Evolutionary conservation across 2,113 vertebrate genomes (phyloP).

Genomic region (Clarias magur): DNA sequence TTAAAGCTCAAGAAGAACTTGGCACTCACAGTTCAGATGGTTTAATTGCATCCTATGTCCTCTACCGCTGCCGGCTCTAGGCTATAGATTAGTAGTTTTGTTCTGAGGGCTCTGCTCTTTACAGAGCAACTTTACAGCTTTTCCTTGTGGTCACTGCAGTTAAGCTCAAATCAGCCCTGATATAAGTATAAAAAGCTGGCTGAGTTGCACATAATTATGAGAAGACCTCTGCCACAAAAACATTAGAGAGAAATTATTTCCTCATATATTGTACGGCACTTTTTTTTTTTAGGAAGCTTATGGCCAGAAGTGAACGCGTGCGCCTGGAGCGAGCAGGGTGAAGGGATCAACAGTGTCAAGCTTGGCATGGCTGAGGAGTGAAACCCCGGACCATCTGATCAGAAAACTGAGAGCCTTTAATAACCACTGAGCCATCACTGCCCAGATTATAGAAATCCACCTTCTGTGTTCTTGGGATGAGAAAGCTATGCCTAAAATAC

Average conservation of each 20-base stretch:
- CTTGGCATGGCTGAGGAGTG: not conserved
- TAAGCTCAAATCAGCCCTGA: not conserved
- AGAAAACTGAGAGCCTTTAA: not conserved
- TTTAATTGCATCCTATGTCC: not conserved
- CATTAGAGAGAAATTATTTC: not conserved
- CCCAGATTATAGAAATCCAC: not conserved
- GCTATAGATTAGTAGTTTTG: not conserved
- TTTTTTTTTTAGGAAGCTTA: not conserved
- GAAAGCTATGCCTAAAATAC: not conserved
- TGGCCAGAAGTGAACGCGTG: not conserved
- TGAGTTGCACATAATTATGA: not conserved
- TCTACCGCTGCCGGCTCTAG: not conserved
- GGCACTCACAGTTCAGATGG: not conserved
- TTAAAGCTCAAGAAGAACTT: not conserved
- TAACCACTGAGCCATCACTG: not conserved
- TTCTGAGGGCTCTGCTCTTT: not conserved
- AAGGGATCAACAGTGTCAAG: not conserved
- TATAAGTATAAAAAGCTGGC: not conserved
- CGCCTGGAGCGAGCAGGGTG: not conserved
- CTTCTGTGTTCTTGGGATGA: not conserved
- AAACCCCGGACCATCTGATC: not conserved
- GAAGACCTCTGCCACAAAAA: too few species aligned
- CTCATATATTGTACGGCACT: not conserved
- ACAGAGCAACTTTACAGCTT: not conserved
- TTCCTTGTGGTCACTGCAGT: not conserved